Evolutionary conservation across 2,888 invertebrate genomes (phyloP), one percentile per base, ranked within the genome.

Genomic region (Mythimna albipuncta): DNA sequence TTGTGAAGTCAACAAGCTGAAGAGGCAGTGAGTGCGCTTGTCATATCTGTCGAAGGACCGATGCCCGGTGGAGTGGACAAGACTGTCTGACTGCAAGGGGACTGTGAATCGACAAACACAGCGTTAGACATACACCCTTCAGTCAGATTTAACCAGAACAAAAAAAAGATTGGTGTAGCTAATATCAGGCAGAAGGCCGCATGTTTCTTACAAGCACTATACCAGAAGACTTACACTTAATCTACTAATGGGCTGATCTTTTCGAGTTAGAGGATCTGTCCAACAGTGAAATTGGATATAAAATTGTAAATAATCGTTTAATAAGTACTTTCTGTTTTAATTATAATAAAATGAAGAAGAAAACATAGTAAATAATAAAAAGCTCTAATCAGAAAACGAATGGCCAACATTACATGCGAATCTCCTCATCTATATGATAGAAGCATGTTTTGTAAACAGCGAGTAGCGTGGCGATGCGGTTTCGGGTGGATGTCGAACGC

Each of bases 401-500:
- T 52, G 16, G 16, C 10, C n/a, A 79, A 54, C 16, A 19, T 59
- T 59, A 64, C 2, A 73, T 21, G 41, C 47, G 19, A 72, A 54
- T 76, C 41, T 65, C 41, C 11, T 55, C 58, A 64, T 75, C 59
- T 65, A 75, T 64, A 72, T 79, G 64, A 77, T 76, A 81, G 63
- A 77, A 75, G 65, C 68, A 77, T 81, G 73, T 85, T 87, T 87
- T 82, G 81, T 85, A 79, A 84, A 86, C 80, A 84, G 76, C 69
- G 72, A 72, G 77, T 74, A 82, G 65, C 73, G 68, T 79, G 75
- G 83, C 69, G 78, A 77, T 85, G 90, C 77, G 89, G 89, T 89
- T 89, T 88, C 59, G 87, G 87, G 85, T 86, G 85, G 85, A 89
- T 88, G 89, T 90, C 88, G 88, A 90, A 89, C 89, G 88, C 83